Conservation (phyloP, 2,797 vertebrate species). For the Myotis pilosus region DNA sequence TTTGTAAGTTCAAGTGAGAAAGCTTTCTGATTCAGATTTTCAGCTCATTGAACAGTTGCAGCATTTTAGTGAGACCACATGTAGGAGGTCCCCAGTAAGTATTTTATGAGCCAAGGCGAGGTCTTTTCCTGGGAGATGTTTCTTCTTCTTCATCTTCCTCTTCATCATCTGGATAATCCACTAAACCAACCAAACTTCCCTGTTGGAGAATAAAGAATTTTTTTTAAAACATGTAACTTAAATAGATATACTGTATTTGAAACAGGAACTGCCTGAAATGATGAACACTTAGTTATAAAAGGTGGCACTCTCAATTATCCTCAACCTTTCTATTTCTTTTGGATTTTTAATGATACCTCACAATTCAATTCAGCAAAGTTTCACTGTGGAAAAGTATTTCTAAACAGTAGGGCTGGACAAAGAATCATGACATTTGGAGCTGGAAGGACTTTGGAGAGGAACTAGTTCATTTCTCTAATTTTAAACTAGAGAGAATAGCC, state of each 20-base stretch:
- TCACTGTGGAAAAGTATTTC: slow-evolving; percentile 3
- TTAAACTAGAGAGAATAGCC: not conserved
- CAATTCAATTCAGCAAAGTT: slow-evolving; percentile 11
- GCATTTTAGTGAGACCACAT: slow-evolving; percentile 84
- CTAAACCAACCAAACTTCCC: slow-evolving; percentile 95
- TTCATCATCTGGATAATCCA: slow-evolving; percentile 99
- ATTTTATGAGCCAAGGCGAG: slow-evolving; percentile 95
- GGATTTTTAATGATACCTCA: not conserved
- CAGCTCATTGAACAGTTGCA: slow-evolving; percentile 86
- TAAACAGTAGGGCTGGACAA: slow-evolving; percentile 2
- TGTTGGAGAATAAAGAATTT: slow-evolving; percentile 72
- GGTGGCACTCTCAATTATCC: not conserved
- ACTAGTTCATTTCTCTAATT: not conserved
- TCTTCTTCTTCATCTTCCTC: slow-evolving; percentile 97
- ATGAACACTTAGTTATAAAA: not conserved
- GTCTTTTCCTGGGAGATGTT: slow-evolving; percentile 94
- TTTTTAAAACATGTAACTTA: not conserved
- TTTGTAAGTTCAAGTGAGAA: slow-evolving; percentile 85
- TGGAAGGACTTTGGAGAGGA: not conserved
- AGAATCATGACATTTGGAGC: not conserved
- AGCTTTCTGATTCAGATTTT: slow-evolving; percentile 85
- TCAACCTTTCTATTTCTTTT: slow-evolving; percentile 6
- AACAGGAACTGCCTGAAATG: slow-evolving; percentile 14
- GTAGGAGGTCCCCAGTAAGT: slow-evolving; percentile 75
- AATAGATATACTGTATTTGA: not conserved